Percentiles rank a stretch among this genome's conserved stretches.
Conservation (phyloP, 2,888 invertebrate species). For the Dermolepida albohirtum region DNA sequence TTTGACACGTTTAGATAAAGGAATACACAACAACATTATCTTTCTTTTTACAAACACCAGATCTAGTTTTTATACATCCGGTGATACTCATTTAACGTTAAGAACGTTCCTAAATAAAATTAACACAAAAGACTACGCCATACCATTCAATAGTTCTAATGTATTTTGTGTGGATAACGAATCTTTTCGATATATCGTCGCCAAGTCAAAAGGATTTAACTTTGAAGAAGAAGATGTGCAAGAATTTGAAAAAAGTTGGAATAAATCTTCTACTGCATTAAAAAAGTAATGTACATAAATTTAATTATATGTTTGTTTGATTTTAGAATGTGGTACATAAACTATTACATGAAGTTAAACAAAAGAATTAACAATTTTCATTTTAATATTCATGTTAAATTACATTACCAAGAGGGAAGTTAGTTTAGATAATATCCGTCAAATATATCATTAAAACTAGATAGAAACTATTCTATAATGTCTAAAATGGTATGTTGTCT, state of each 20-base stretch:
- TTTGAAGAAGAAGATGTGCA: conserved; percentile 46
- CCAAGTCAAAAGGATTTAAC: conserved; percentile 50
- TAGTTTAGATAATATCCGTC: too few relatives aligned
- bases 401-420: too few relatives aligned
- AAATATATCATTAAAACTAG: too few relatives aligned
- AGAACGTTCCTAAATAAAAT: conserved; percentile 53
- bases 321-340: not conserved
- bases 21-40: conserved; percentile 57
- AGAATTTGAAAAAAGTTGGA: conserved; percentile 51
- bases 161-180: conserved; percentile 61
- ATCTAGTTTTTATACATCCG: conserved; percentile 55
- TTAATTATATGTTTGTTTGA: not conserved
- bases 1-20: conserved; percentile 57
- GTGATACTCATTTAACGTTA: conserved; percentile 55
- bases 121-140: conserved; percentile 49
- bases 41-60: conserved; percentile 59
- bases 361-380: too few relatives aligned
- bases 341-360: too few relatives aligned
- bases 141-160: conserved; percentile 54
- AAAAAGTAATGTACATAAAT: conserved; percentile 37
- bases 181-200: conserved; percentile 57
- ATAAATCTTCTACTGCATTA: conserved; percentile 45
- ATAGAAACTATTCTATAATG: too few relatives aligned
- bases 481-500: too few relatives aligned
- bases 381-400: too few relatives aligned